Percentiles rank a stretch among this genome's conserved stretches.
These are phyloP conservation scores for Axea sp. DNA, from an alignment of 2,888 invertebrate genomes.

Conservation along the genomic window DNA sequence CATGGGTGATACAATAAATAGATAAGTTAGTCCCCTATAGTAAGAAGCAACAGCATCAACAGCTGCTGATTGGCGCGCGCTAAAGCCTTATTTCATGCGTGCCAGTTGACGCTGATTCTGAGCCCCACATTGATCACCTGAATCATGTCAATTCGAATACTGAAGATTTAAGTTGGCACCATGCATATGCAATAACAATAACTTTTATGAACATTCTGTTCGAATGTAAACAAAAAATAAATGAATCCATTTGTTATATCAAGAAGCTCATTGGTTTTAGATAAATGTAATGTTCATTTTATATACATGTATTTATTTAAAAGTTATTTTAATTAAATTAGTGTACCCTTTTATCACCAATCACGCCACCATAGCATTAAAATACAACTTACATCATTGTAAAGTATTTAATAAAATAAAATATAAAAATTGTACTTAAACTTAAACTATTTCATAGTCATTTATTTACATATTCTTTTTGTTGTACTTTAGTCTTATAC, in stretches of 20 bases:
- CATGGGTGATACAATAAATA: conserved; percentile 56
- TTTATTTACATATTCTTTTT: too few relatives aligned
- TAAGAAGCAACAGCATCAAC: conserved; percentile 48
- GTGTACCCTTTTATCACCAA: too few relatives aligned
- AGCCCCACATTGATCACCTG: conserved; percentile 22
- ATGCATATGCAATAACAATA: conserved; percentile 8
- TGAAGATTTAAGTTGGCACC: conserved; percentile 14
- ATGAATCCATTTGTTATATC: conserved; percentile 2
- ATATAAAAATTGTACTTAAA: not conserved
- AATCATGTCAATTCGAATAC: conserved; percentile 17
- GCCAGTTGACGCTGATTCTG: conserved; percentile 42
- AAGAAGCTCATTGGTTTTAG: too few relatives aligned
- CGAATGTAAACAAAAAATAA: not conserved
- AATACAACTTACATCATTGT: too few relatives aligned
- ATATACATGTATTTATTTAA: too few relatives aligned
- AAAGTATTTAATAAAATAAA: not conserved
- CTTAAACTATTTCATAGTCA: too few relatives aligned
- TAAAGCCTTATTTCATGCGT: conserved; percentile 52
- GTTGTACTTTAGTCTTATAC: too few relatives aligned
- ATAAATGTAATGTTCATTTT: too few relatives aligned
- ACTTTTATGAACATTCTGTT: conserved; percentile 36
- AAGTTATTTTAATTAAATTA: too few relatives aligned
- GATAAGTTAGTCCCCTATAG: conserved; percentile 61
- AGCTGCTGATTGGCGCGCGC: conserved; percentile 34
- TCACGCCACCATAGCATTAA: too few relatives aligned